Evolutionary conservation across 2,888 invertebrate species (phyloP), one percentile per base, ranked within the genome.

Genomic region (Onchidella celtica): DNA sequence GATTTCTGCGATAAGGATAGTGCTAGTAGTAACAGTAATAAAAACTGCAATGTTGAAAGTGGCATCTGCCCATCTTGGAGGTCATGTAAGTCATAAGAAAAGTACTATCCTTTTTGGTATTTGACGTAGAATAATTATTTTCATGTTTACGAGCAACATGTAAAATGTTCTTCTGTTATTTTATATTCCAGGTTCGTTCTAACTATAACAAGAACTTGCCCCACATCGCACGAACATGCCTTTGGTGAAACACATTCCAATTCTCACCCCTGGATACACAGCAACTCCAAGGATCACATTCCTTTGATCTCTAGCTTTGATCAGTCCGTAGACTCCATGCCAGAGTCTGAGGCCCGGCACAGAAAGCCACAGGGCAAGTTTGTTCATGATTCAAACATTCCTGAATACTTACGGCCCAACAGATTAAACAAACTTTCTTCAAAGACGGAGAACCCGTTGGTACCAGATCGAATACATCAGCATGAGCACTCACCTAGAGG

Each of bases 151-250:
- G n/a, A n/a, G n/a, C n/a, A n/a, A n/a, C n/a, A n/a, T n/a, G n/a
- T n/a, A n/a, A n/a, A n/a, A n/a, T n/a, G n/a, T n/a, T n/a, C n/a
- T n/a, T n/a, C n/a, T n/a, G n/a, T n/a, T n/a, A n/a, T n/a, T n/a
- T n/a, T n/a, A n/a, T 3, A 70, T 73, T 59, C 14, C 61, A 73
- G 73, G n/a, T 73, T 73, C 17, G 11, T 61, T 17, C 59, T 73
- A 29, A 32, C 6, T 24, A 36, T 73, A 21, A 27, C 59, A 36
- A 59, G 59, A 38, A 38, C 4, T 1, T 73, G 73, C 24, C n/a
- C 73, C 3, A 34, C 0, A 34, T 11, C 59, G 34, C 14, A 14
- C 17, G n/a, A 14, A 24, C 27, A n/a, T 24, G 57, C 9, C 32
- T 55, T 34, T n/a, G 0, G 14, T 21, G 72, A 21, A 3, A 55